Conservation (phyloP, 2,113 vertebrate genomes). For the Tachysurus fulvidraco region DNA sequence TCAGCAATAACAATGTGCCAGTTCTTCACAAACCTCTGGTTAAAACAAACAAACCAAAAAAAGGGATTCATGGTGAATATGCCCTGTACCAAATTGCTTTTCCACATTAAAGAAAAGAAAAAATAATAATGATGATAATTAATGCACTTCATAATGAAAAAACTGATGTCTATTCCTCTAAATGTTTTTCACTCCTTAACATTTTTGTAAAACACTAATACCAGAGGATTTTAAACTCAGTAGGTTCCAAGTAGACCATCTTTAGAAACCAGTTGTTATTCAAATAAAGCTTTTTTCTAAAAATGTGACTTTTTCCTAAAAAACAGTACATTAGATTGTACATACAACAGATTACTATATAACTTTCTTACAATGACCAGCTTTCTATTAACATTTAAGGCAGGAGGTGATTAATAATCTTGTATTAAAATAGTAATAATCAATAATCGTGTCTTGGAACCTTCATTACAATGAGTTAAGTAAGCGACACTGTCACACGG, state of each 20-base stretch:
- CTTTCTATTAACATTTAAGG: neutral
- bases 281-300: neutral
- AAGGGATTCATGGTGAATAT: too few species aligned
- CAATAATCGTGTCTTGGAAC: neutral
- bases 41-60: neutral
- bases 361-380: neutral
- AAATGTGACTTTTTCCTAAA: neutral
- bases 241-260: neutral
- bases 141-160: neutral
- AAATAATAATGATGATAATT: neutral
- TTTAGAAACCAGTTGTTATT: neutral
- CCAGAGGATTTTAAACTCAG: neutral
- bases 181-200: neutral
- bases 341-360: neutral
- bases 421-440: neutral
- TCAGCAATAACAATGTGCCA: neutral
- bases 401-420: neutral
- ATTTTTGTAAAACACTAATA: neutral
- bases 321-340: neutral
- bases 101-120: neutral
- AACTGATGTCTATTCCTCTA: neutral
- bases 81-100: neutral
- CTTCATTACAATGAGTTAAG: slow-evolving; percentile 4
- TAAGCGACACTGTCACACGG: neutral
- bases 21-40: neutral